Conservation (phyloP, 2,113 vertebrate species). For the Maccullochella peelii region DNA sequence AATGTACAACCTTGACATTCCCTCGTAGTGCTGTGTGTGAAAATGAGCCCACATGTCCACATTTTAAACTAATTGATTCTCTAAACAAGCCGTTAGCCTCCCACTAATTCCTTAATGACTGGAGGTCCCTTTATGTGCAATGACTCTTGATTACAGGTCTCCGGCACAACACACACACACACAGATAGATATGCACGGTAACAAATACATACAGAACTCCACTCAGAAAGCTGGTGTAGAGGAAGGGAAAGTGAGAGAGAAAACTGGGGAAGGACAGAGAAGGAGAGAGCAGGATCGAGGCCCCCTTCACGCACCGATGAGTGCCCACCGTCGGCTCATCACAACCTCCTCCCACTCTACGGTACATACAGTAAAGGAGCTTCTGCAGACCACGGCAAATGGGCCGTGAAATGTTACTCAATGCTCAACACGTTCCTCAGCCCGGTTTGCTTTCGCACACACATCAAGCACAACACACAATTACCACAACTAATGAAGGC, state of each 20-base stretch:
- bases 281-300: constrained; percentile 40
- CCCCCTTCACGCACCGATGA: constrained; percentile 66
- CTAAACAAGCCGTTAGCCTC: constrained; percentile 76
- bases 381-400: constrained; percentile 73
- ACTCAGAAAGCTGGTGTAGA: neutral
- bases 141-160: constrained; percentile 78
- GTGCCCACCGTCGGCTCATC: constrained; percentile 52
- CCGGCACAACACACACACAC: constrained; percentile 40
- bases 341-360: constrained; percentile 45
- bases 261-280: constrained; percentile 32
- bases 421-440: constrained; percentile 65
- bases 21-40: constrained; percentile 43
- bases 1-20: constrained; percentile 56
- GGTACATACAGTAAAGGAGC: constrained; percentile 66
- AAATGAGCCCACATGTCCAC: constrained; percentile 69
- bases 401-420: constrained; percentile 79
- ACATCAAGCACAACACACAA: constrained; percentile 36
- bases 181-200: constrained; percentile 5
- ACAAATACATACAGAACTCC: constrained; percentile 12
- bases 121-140: constrained; percentile 68
- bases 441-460: constrained; percentile 40
- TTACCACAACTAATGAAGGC: constrained; percentile 49
- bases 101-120: constrained; percentile 79
- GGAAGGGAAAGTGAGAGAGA: neutral
- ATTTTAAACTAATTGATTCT: constrained; percentile 76